Base-by-base conservation (phyloP, 2,797 vertebrate genomes). In the Serranus cabrilla region DNA sequence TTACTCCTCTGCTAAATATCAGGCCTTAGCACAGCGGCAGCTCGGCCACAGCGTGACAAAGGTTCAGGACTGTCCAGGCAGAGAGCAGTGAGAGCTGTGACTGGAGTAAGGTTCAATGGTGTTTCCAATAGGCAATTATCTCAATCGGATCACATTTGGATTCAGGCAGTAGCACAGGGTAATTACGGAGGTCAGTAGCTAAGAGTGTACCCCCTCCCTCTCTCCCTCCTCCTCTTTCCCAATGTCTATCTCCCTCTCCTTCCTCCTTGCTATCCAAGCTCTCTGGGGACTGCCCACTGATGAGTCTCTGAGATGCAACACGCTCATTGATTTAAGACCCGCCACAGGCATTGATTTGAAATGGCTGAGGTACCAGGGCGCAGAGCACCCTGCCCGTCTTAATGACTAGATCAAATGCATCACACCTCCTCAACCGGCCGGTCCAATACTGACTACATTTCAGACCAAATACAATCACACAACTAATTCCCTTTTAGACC, bases 401-500 rank as follows among this genome's bases (percentile, higher is more conserved):
- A 95, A 95, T 95, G 92, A 95, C 91, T 81, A 76, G 91, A 95
- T 94, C 93, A 94, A 91, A 93, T 91, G 90, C 92, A 91, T 93
- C 87, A 86, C 89, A 90, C 91, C 89, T 89, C 84, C 90, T 88
- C 78, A 70, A 70, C 83, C 45, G 62, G 75, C 73, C 50, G 25
- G 13, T 78, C 81, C 83, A 73, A 83, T 84, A 83, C 83, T 43
- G 74, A 86, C 77, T 54, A 61, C 70, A 71, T 81, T 89, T 78
- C 81, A 83, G 67, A 84, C 82, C 75, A 74, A 86, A 89, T 59
- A 82, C 88, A 90, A 91, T 91, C 86, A 88, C 70, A 75, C n/a
- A 80, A 63, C 76, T 81, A 88, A 90, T 90, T 90, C 73, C 47
- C 43, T 74, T 84, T 82, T 74, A 67, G 47, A 63, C 49, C 34